Base-by-base conservation (phyloP, 2,888 invertebrate genomes). In the Protophormia terraenovae region DNA sequence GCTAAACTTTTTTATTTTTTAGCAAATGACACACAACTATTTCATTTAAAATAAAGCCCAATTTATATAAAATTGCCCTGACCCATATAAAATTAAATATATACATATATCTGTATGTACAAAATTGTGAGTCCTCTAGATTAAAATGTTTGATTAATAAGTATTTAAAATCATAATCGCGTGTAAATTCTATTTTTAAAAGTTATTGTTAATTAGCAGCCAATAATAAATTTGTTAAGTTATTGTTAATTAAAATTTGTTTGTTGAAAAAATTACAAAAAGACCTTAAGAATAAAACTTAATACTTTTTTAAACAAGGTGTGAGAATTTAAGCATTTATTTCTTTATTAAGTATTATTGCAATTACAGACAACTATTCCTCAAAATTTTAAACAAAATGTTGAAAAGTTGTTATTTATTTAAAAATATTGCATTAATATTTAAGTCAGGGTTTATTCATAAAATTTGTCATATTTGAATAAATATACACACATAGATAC, bases 211-310 rank as follows among this genome's bases (percentile, higher is more conserved):
- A 80, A 75, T 67, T 78, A 75, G 35, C 78, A 83, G 66, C 35
- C 78, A 83, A 83, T 83, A 83, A 79, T 64, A 53, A 53, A 78
- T 73, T 78, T 78, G 53, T 78, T 73, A 83, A 75, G 45, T 45
- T 83, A 35, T 64, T 79, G 73, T 79, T 83, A 83, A 83, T 83
- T 69, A 62, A 60, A 64, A 62, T 50, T 79, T 55, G 62, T 47
- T 53, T 73, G 53, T 69, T 83, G 62, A 38, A 78, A 60, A 71
- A 76, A 75, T 69, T 64, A 27, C 67, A 64, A 75, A n/a, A n/a
- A 84, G 62, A 73, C 82, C 69, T 75, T 69, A 72, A 58, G 2
- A 60, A 24, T 14, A 41, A 24, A 19, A 53, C 22, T 69, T 45
- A 69, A n/a, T 47, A 24, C 0, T 29, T 47, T 27, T 41, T 2